Evolutionary conservation across 1,140 invertebrate species (phyloP).

Genomic region (Capitella teleta): DNA sequence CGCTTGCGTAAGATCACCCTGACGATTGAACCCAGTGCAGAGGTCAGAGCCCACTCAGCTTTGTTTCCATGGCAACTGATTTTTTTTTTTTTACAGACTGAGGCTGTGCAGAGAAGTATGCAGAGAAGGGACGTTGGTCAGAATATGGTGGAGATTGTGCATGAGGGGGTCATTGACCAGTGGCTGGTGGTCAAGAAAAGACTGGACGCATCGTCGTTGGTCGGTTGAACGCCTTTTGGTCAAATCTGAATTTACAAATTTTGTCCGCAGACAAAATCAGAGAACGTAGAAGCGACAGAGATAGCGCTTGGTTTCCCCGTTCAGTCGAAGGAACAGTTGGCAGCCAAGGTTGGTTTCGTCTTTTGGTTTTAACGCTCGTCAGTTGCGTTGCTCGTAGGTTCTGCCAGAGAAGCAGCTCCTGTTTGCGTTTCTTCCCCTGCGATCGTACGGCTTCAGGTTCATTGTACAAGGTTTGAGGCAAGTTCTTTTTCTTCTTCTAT

Average conservation of each 20-base stretch:
- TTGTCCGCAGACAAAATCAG: conserved; percentile 28
- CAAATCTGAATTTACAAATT: no score
- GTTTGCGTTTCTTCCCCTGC: conserved; percentile 38
- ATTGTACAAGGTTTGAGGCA: conserved; percentile 32
- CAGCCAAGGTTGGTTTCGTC: background rate
- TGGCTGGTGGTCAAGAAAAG: conserved; percentile 34
- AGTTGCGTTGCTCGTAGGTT: background rate
- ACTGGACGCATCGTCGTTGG: conserved; percentile 38
- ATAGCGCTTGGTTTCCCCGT: conserved; percentile 37
- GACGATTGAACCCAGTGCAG: no score
- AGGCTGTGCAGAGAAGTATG: conserved; percentile 15
- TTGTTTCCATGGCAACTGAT: no score
- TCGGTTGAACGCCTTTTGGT: conserved; percentile 12
- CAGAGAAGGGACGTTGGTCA: conserved; percentile 22
- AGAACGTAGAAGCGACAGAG: conserved; percentile 37
- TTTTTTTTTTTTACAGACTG: conserved; percentile 1
- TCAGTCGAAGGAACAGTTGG: background rate
- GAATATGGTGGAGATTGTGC: conserved; percentile 28
- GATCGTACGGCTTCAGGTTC: conserved; percentile 39
- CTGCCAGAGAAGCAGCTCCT: conserved; percentile 29
- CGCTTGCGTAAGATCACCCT: conserved; percentile 10
- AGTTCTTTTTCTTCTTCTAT: no score
- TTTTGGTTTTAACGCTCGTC: background rate
- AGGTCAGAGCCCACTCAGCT: no score
- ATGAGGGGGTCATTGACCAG: conserved; percentile 19